Evolutionary conservation across 2,797 vertebrate species (phyloP), one percentile per base, ranked within the genome.

Genomic region (Vespertilio murinus): DNA sequence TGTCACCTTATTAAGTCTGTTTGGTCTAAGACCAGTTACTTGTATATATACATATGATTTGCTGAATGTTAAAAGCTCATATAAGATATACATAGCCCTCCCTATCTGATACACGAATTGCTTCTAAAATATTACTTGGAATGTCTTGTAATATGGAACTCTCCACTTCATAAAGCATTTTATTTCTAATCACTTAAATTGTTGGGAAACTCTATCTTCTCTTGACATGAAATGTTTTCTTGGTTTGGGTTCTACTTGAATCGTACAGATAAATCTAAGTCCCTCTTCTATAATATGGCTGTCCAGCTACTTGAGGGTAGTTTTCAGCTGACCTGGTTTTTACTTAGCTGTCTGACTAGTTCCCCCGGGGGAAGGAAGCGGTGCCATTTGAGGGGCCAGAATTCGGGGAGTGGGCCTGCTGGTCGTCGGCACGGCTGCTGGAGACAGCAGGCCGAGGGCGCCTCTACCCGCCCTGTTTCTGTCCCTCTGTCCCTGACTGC

Each of bases 231-330:
- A 84, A 52, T 81, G 25, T 56, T 91, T 78, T 71, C 71, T 71
- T 90, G 77, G 16, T 30, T 70, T 67, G 54, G n/a, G 30, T 90
- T 91, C 65, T 91, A 5, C 47, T 70, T 93, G 28, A 88, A 65
- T 28, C 73, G 42, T 2, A 22, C 8, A 23, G 38, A 77, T 59
- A 70, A 80, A 82, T 88, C 17, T 23, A 23, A 75, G 54, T 45
- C 30, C n/a, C 22, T 92, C 20, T n/a, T 81, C 12, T 88, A 0
- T 17, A 1, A 28, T 25, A 81, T 7, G 40, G 33, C 16, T 80
- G 10, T 75, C 47, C 5, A 42, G 3, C 35, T 54, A 22, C 52
- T 8, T 54, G 52, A 20, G 2, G 52, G 52, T 8, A 54, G 52
- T 22, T 54, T 22, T 54, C 52, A 3, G 20, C 22, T 54, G 20